Conservation (phyloP, 2,797 vertebrate genomes). For the Aulostomus chinensis region DNA sequence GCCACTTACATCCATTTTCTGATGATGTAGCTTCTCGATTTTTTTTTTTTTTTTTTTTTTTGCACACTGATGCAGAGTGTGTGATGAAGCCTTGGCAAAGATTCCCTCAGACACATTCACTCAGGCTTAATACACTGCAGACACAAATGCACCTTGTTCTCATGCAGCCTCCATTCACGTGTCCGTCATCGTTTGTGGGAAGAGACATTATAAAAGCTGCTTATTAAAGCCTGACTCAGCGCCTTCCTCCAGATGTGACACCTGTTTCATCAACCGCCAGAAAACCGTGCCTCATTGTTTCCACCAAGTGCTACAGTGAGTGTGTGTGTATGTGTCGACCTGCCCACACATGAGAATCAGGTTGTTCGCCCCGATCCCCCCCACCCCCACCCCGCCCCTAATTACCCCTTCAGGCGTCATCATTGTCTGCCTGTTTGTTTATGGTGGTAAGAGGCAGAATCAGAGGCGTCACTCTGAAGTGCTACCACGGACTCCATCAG, state of each 20-base stretch:
- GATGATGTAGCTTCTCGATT: constrained; percentile 5
- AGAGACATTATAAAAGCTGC: constrained; percentile 43
- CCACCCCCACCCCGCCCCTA: constrained; percentile 7
- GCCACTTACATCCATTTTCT: background rate
- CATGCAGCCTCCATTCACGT: constrained; percentile 23
- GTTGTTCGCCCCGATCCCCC: constrained; percentile 16
- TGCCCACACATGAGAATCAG: constrained; percentile 35
- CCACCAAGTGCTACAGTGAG: constrained; percentile 35
- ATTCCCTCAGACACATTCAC: background rate
- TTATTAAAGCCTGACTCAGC: constrained; percentile 69
- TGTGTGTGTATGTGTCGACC: constrained; percentile 24
- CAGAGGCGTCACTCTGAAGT: background rate
- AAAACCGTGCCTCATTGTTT: constrained; percentile 71
- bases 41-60: too few relatives aligned
- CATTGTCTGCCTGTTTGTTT: constrained; percentile 67
- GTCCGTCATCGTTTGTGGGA: constrained; percentile 42
- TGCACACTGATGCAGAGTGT: background rate
- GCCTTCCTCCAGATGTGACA: constrained; percentile 70
- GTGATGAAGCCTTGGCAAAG: too few relatives aligned
- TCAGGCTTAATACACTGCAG: constrained; percentile 9
- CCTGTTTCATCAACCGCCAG: constrained; percentile 62
- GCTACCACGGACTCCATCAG: too few relatives aligned
- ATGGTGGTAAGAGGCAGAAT: constrained; percentile 14
- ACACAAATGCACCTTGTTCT: constrained; percentile 24
- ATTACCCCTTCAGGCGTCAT: constrained; percentile 62